Conservation (phyloP, 2,888 invertebrate genomes). For the Lasioglossum zephyrum region DNA sequence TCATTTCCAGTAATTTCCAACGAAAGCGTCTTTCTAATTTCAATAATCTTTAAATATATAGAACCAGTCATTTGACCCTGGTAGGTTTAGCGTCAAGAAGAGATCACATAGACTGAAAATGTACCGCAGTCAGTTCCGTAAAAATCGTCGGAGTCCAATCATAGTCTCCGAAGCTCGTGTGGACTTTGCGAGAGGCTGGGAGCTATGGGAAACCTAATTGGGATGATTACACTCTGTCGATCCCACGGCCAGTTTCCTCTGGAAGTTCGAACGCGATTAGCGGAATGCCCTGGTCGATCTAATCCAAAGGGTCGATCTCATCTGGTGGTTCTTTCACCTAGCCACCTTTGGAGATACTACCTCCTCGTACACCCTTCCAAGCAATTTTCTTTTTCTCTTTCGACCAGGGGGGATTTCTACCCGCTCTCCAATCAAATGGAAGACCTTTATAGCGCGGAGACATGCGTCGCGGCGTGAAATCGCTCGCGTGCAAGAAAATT, state of each 20-base stretch:
- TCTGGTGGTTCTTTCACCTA: conserved; percentile 42
- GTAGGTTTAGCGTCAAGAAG: neutral
- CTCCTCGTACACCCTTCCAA: neutral
- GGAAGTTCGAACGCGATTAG: conserved; percentile 55
- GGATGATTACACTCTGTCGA: conserved; percentile 37
- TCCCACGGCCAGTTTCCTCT: conserved; percentile 24
- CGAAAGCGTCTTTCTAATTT: too few species aligned
- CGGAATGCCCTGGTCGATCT: conserved; percentile 33
- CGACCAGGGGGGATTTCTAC: conserved; percentile 13
- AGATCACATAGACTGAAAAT: neutral
- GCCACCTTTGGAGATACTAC: conserved; percentile 16
- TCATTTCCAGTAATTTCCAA: too few species aligned
- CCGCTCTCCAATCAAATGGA: conserved; percentile 39
- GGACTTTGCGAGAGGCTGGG: neutral
- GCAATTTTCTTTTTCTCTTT: conserved; percentile 37
- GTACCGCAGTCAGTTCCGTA: neutral
- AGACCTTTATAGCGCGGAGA: conserved; percentile 53
- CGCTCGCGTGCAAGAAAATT: conserved; percentile 53
- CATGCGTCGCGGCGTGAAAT: conserved; percentile 58
- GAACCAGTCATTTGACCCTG: too few species aligned
- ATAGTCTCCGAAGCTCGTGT: neutral
- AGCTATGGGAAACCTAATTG: conserved; percentile 44
- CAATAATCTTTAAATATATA: too few species aligned
- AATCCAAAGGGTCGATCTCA: conserved; percentile 57
- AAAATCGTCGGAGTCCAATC: neutral